Conservation (phyloP, 2,113 vertebrate species). For the Boleophthalmus pectinirostris region DNA sequence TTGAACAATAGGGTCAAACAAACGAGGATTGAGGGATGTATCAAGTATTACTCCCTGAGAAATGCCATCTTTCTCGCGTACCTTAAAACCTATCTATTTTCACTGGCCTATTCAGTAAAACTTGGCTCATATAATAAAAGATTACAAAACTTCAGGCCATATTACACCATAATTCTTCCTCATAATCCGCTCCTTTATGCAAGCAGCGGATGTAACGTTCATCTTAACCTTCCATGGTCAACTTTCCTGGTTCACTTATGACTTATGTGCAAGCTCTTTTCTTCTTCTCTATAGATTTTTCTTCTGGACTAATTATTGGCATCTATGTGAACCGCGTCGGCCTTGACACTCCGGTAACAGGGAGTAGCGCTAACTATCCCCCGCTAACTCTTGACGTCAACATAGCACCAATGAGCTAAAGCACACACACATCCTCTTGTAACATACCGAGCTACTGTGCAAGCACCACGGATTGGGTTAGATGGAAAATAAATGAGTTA, state of each 20-base stretch:
- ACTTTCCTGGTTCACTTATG: slow-evolving; percentile 28
- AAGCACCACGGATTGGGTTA: slow-evolving; percentile 36
- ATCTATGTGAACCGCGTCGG: slow-evolving; percentile 10
- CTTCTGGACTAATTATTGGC: neutral
- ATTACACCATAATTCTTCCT: slow-evolving; percentile 15
- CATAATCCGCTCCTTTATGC: slow-evolving; percentile 13
- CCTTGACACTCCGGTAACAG: slow-evolving; percentile 38
- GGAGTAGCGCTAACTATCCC: slow-evolving; percentile 33
- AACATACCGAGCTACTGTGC: slow-evolving; percentile 50
- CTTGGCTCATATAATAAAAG: slow-evolving; percentile 43
- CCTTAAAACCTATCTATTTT: slow-evolving; percentile 37
- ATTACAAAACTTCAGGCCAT: slow-evolving; percentile 21
- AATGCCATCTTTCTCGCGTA: slow-evolving; percentile 57
- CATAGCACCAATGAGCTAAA: slow-evolving; percentile 36
- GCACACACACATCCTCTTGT: slow-evolving; percentile 26
- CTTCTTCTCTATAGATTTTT: neutral
- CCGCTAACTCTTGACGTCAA: slow-evolving; percentile 23
- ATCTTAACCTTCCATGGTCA: slow-evolving; percentile 22
- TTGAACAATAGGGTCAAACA: neutral
- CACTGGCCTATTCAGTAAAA: slow-evolving; percentile 25
- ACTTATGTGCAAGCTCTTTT: slow-evolving; percentile 17
- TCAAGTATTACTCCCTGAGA: slow-evolving; percentile 75
- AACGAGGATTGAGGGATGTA: slow-evolving; percentile 62
- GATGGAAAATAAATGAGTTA: slow-evolving; percentile 38
- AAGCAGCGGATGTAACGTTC: slow-evolving; percentile 20